These are phyloP conservation scores for Poecile atricapillus DNA, from an alignment of 2,113 vertebrate genomes.

Conservation along the genomic window DNA sequence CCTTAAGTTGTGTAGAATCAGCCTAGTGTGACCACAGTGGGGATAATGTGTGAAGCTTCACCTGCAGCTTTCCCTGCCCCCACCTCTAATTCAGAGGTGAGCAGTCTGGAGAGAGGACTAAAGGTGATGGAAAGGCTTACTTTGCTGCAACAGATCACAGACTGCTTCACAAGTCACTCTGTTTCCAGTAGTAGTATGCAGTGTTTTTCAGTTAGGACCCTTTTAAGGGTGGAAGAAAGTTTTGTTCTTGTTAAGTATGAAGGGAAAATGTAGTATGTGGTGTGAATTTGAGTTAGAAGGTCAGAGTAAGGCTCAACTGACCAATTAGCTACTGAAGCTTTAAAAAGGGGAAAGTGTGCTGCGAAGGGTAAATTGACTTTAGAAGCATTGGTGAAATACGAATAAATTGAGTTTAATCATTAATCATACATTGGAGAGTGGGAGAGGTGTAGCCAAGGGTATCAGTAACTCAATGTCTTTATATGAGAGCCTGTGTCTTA, in stretches of 20 bases:
- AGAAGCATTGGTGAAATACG: neutral
- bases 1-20: neutral
- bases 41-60: neutral
- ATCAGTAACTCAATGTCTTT: neutral
- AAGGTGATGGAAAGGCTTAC: neutral
- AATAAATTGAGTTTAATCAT: conserved; percentile 28
- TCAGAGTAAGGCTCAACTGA: neutral
- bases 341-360: neutral
- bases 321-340: neutral
- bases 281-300: neutral
- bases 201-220: neutral
- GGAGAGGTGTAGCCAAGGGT: neutral
- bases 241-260: neutral
- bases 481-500: neutral
- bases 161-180: neutral
- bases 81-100: neutral
- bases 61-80: neutral
- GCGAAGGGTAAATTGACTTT: neutral
- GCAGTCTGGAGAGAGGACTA: neutral
- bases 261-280: neutral
- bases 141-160: neutral
- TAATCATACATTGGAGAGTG: neutral
- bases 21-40: neutral
- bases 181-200: neutral
- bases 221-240: neutral